These are phyloP conservation scores for Euwallacea similis DNA, from an alignment of 1,140 invertebrate species.

Conservation along the genomic window DNA sequence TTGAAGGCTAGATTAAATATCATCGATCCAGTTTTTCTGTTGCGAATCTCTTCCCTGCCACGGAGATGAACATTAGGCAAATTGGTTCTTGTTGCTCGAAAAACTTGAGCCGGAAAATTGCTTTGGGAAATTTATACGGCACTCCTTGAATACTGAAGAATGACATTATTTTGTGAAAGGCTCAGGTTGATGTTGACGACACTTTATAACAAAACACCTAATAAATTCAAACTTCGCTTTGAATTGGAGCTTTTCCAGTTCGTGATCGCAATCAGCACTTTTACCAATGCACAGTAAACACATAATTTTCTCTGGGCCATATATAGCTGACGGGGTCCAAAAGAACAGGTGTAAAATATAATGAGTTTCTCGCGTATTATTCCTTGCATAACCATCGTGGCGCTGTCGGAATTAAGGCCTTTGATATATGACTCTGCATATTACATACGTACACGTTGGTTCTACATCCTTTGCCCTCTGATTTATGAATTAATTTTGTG, in stretches of 20 bases:
- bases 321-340: constrained; percentile 13
- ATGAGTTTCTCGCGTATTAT: constrained; percentile 29
- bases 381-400: constrained; percentile 29
- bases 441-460: constrained; percentile 15
- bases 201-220: too few species aligned
- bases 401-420: constrained; percentile 24
- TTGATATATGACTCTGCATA: constrained; percentile 30
- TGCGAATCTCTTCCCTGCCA: neutral
- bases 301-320: constrained; percentile 20
- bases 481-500: constrained; percentile 35
- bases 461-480: constrained; percentile 26
- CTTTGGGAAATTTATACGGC: too few species aligned
- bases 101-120: too few species aligned
- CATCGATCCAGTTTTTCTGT: neutral
- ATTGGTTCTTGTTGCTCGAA: too few species aligned
- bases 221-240: too few species aligned
- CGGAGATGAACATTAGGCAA: neutral
- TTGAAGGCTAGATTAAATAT: neutral
- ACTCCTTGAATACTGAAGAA: too few species aligned
- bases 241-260: neutral
- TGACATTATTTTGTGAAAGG: too few species aligned
- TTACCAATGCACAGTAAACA: neutral
- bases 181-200: too few species aligned
- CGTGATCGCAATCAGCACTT: neutral
- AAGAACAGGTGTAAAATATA: constrained; percentile 33